A percentile compares a stretch with the other conserved stretches of the same genome.
Conservation (phyloP, 1,140 invertebrate species). For the Anagrus nilaparvatae region DNA sequence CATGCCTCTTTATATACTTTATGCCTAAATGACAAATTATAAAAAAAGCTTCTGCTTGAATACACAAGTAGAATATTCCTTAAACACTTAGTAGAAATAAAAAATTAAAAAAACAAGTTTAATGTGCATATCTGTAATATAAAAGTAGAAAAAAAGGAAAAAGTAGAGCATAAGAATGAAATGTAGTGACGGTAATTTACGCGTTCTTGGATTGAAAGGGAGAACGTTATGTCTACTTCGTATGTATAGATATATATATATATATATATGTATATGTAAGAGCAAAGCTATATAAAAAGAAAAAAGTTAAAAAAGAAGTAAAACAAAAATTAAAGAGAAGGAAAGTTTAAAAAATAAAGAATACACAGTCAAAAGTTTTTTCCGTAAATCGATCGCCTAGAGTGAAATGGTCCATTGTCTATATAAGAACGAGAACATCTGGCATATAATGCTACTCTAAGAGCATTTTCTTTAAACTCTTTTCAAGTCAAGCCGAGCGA, state of each 20-base stretch:
- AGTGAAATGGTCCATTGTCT: conserved; percentile 9
- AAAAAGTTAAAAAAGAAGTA: not conserved
- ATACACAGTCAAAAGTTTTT: not conserved
- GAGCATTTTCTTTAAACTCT: conserved; percentile 21
- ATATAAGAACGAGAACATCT: conserved; percentile 11
- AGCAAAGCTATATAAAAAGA: not conserved
- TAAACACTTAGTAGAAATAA: no score
- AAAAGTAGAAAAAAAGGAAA: no score
- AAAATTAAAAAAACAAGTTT: no score
- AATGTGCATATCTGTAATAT: no score
- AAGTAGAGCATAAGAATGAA: not conserved
- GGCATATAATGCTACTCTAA: conserved; percentile 17
- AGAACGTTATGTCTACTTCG: no score
- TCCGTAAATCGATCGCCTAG: not conserved
- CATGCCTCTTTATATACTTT: no score
- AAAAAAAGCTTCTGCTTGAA: no score
- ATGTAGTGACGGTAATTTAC: not conserved
- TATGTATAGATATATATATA: no score
- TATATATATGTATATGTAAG: no score
- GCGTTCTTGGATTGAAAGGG: no score
- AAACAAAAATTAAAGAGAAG: conserved; percentile 4
- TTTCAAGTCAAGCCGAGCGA: conserved; percentile 9
- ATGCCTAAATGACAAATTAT: no score
- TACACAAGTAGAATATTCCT: no score
- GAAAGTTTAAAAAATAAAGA: not conserved